Evolutionary conservation across 2,888 invertebrate species (phyloP).

Genomic region (Agrotis segetum): DNA sequence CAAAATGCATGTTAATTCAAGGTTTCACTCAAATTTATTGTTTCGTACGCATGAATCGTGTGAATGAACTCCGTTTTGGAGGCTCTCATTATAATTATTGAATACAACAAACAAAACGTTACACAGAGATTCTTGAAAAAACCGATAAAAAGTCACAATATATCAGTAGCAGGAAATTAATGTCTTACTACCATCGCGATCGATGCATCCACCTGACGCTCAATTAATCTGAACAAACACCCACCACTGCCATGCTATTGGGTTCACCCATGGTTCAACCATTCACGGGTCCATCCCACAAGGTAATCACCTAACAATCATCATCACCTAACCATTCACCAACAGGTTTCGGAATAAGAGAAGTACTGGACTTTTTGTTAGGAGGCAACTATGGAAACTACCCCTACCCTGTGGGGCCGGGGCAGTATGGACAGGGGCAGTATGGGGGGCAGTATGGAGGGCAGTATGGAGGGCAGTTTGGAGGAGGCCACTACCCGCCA

Average conservation of each 20-base stretch:
- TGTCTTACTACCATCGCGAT: neutral
- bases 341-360: constrained; percentile 88
- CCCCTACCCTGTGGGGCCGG: constrained; percentile 67
- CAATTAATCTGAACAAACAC: neutral
- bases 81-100: constrained; percentile 13
- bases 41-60: constrained; percentile 40
- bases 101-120: constrained; percentile 26
- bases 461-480: constrained; percentile 65
- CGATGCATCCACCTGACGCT: neutral
- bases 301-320: constrained; percentile 66
- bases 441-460: constrained; percentile 54
- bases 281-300: constrained; percentile 42
- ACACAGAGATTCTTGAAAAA: constrained; percentile 12
- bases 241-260: neutral
- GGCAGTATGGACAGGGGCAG: constrained; percentile 62
- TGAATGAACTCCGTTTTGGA: constrained; percentile 34
- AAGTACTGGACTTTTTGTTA: constrained; percentile 88
- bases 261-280: constrained; percentile 45
- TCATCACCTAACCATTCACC: constrained; percentile 73
- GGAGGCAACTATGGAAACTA: constrained; percentile 81
- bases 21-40: constrained; percentile 20
- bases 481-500: constrained; percentile 67
- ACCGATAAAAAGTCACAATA: neutral
- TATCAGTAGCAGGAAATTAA: neutral
- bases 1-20: constrained; percentile 44